phyloP scores from a whole-genome alignment of 2,113 vertebrate species.

The Osmerus eperlanus region DNA sequence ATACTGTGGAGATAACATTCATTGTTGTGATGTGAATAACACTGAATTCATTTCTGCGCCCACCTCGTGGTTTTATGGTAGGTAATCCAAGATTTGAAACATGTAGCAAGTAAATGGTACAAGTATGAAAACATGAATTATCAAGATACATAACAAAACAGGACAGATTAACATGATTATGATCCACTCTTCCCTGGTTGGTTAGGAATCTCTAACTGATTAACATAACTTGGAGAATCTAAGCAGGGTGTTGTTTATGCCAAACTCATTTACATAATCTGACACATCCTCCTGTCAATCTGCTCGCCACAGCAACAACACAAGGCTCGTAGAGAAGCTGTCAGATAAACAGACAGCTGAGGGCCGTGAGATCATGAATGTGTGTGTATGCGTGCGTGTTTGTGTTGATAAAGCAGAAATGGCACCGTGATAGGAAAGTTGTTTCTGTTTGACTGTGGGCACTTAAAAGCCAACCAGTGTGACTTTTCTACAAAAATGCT shows the following conservation, averaged over 20 bases:
- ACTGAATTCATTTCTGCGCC: too few relatives aligned
- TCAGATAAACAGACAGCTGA: constrained; percentile 62
- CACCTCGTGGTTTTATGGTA: too few relatives aligned
- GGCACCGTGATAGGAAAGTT: not conserved
- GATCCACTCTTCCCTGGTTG: not conserved
- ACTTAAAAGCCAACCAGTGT: too few relatives aligned
- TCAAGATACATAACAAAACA: too few relatives aligned
- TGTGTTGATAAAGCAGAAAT: not conserved
- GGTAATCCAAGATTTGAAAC: too few relatives aligned
- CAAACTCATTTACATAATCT: constrained; percentile 35
- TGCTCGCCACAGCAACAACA: constrained; percentile 56
- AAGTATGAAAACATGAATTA: too few relatives aligned
- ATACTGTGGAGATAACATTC: too few relatives aligned
- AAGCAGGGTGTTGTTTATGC: constrained; percentile 41
- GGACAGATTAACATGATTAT: too few relatives aligned
- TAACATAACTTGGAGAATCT: not conserved
- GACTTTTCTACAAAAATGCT: too few relatives aligned
- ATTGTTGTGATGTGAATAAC: too few relatives aligned
- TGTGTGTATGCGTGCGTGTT: constrained; percentile 13
- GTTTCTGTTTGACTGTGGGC: not conserved
- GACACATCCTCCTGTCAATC: constrained; percentile 46
- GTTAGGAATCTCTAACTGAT: not conserved
- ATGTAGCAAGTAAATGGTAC: too few relatives aligned
- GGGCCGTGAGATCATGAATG: constrained; percentile 36
- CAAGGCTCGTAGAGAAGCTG: constrained; percentile 65